Evolutionary conservation across 2,888 invertebrate species (phyloP).

Genomic region (Pammene fasciana): DNA sequence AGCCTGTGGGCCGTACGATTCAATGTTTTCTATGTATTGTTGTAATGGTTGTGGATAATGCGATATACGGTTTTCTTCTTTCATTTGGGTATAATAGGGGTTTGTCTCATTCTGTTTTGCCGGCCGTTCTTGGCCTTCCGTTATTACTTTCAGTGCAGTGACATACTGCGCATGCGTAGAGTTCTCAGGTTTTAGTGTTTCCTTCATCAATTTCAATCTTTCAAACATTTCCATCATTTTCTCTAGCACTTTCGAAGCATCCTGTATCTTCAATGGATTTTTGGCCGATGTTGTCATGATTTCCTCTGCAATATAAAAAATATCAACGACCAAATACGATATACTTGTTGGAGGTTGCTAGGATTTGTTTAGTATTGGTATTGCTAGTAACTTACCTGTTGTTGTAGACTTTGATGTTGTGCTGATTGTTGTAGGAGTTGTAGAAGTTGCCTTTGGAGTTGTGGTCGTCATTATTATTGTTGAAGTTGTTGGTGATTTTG

Average conservation of each 20-base stretch:
- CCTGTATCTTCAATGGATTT: constrained; percentile 43
- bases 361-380: not conserved
- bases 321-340: not conserved
- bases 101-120: not conserved
- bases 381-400: constrained; percentile 9
- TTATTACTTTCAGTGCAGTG: constrained; percentile 9
- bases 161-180: constrained; percentile 24
- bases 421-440: constrained; percentile 32
- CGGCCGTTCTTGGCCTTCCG: not conserved
- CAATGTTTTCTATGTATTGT: not conserved
- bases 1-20: not conserved
- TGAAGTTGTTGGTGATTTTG: not conserved
- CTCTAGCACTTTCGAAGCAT: constrained; percentile 51
- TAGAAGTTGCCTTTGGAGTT: constrained; percentile 26
- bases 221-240: constrained; percentile 61
- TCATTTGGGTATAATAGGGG: not conserved
- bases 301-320: constrained; percentile 33
- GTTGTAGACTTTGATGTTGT: constrained; percentile 19
- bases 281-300: constrained; percentile 33
- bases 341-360: not conserved
- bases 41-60: not conserved
- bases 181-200: constrained; percentile 43
- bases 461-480: not conserved
- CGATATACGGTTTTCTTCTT: constrained; percentile 3
- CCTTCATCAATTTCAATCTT: constrained; percentile 55